Conservation (phyloP, 1,140 invertebrate genomes). For the Sycobia sp. region DNA sequence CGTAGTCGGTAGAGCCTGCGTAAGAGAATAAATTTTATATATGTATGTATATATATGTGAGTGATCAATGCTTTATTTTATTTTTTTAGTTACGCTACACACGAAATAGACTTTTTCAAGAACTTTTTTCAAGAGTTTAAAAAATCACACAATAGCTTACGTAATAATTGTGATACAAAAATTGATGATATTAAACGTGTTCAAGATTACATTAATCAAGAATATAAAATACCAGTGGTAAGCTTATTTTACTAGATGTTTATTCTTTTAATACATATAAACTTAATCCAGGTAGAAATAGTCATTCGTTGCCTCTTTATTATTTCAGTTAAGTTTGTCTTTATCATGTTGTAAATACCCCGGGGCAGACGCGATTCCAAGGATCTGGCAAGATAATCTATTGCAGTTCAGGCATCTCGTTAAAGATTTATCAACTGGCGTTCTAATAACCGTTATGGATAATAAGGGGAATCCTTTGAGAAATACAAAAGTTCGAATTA, state of each 20-base stretch:
- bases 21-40: no score
- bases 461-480: conserved; percentile 67
- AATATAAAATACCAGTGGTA: conserved; percentile 52
- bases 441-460: conserved; percentile 75
- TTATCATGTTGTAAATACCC: conserved; percentile 83
- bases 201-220: conserved; percentile 46
- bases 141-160: conserved; percentile 40
- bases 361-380: conserved; percentile 66
- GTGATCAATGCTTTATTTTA: conserved; percentile 28
- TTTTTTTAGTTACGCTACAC: conserved; percentile 52
- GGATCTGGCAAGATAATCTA: conserved; percentile 78
- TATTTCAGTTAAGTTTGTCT: conserved; percentile 58
- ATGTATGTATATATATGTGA: no score
- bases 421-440: conserved; percentile 63
- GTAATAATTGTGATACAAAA: conserved; percentile 42
- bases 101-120: conserved; percentile 59
- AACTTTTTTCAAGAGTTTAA: conserved; percentile 59
- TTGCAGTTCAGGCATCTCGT: conserved; percentile 71
- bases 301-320: background rate
- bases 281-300: no score
- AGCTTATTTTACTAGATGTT: conserved; percentile 16
- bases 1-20: no score
- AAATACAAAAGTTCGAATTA: conserved; percentile 73
- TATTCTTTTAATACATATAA: no score
- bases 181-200: conserved; percentile 44